A percentile compares a stretch with the other conserved stretches of the same genome.
Conservation (phyloP, 2,797 vertebrate genomes). For the Poeciliopsis turneri region DNA sequence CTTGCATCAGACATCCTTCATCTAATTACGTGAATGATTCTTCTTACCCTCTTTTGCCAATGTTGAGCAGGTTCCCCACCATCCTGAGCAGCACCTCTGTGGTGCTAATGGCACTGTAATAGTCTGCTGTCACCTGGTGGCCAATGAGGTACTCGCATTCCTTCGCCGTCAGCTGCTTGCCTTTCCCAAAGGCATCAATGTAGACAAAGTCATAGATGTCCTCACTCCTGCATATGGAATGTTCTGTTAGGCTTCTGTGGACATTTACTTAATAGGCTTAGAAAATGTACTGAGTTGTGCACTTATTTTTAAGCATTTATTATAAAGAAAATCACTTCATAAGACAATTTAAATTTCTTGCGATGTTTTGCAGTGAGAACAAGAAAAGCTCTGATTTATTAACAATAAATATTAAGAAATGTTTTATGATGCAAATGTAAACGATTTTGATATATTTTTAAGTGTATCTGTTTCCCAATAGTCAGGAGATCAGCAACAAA, state of each 20-base stretch:
- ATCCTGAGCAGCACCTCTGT: slow-evolving; percentile 94
- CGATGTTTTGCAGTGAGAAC: not conserved
- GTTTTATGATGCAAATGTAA: not conserved
- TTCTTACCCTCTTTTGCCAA: slow-evolving; percentile 90
- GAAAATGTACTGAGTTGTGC: not conserved
- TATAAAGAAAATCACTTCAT: not conserved
- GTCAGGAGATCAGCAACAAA: not conserved
- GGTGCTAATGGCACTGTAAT: slow-evolving; percentile 92
- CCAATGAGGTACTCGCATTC: slow-evolving; percentile 96
- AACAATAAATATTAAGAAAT: not conserved
- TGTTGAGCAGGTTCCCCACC: slow-evolving; percentile 97
- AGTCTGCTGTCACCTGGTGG: slow-evolving; percentile 94
- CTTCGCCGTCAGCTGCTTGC: slow-evolving; percentile 93
- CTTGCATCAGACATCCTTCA: not conserved
- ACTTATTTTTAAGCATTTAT: not conserved
- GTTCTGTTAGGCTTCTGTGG: not conserved
- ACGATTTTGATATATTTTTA: not conserved
- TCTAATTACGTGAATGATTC: not conserved
- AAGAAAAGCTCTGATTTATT: not conserved
- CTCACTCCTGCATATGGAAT: slow-evolving; percentile 78
- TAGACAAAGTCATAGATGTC: slow-evolving; percentile 95
- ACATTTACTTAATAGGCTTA: not conserved
- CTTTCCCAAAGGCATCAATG: slow-evolving; percentile 94
- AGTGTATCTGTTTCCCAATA: not conserved
- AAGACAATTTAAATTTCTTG: not conserved